Evolutionary conservation across 37 sponge, comb jelly and placozoan genomes (phyloP), one percentile per base, ranked within the genome.

Genomic region (Bolinopsis microptera): DNA sequence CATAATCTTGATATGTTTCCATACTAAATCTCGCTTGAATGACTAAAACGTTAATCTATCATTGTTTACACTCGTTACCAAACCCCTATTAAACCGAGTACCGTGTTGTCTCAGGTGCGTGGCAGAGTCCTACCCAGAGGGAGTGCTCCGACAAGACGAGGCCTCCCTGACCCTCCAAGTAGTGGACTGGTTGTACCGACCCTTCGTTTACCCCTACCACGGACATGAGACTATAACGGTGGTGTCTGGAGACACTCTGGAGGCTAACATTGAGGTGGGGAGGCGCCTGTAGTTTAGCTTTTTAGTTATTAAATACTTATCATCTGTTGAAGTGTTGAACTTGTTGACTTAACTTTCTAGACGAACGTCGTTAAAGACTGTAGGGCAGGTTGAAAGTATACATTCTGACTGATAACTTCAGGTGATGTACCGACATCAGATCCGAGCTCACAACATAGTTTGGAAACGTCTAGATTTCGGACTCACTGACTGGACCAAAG

Each of bases 131-230:
- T 5, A 27, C 3, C 90, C 90, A n/a, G 90, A 86, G 23, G 13
- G 28, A 13, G 61, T 41, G 36, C n/a, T 26, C 61, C 41, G n/a
- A 34, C 37, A 27, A 0, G 26, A 40, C 1, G 90, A 86, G 24
- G 61, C 40, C 2, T 41, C 41, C 3, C 90, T 86, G 28, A 39
- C 34, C 13, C 90, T 86, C n/a, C 38, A 40, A n/a, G 90, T 41
- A 21, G 90, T 86, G 0, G 90, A 86, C 25, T 86, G 90, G 90
- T 27, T 86, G 2, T 35, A 35, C 27, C 41, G 61, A 39, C 90
- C 90, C 61, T 86, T 86, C 22, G 90, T 86, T 25, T 86, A 86
- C 30, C 48, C 90, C n/a, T 86, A 86, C 61, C 90, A 86, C 61
- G 90, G 90, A 41, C 90, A 86, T 24, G 3, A 24, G 18, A 86